Base-by-base conservation (phyloP, 2,113 vertebrate genomes). In the Verasper variegatus region DNA sequence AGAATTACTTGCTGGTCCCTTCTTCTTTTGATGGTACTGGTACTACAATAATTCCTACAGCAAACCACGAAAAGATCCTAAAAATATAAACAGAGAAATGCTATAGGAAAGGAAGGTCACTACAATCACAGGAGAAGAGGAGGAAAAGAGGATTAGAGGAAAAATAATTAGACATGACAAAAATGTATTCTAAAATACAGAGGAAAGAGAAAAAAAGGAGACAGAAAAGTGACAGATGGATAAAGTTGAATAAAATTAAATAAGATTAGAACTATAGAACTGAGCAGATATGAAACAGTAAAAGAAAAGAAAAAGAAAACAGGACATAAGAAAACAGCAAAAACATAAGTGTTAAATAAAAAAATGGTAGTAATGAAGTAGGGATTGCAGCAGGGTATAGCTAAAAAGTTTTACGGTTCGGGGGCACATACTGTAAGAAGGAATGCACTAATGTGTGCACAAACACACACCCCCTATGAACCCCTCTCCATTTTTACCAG, bases 1-100 rank as follows among this genome's bases (percentile, higher is more conserved):
- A 76, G 66, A 86, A 85, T 86, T 85, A 88, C 76, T 78, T 77
- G 85, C 80, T 81, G 63, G 45, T 59, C 66, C 71, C 68, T 26
- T 55, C 80, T 18, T 6, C 47, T 18, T 51, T 18, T 15, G 18
- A 47, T 47, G 45, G 45, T 2, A 5, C 0, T 12, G 40, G 3
- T 76, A 59, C 68, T 71, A 78, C 75, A 69, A 75, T 21, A 49
- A 49, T 71, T 71, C 37, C 71, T 80, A 80, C 64, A 83, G 47
- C 52, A 77, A 86, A 84, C 83, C 87, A 76, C 83, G 10, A 42
- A 60, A 59, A 31, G 52, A 79, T 76, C 51, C 71, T 61, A 17
- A 47, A 73, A 52, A 65, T 59, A 14, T 64, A 80, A 81, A 79
- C 59, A 80, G 65, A 71, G 31, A 69, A 45, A 55, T 63, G 1